phyloP scores from a whole-genome alignment of 2,888 invertebrate genomes.

The Cerastis leucographa region DNA sequence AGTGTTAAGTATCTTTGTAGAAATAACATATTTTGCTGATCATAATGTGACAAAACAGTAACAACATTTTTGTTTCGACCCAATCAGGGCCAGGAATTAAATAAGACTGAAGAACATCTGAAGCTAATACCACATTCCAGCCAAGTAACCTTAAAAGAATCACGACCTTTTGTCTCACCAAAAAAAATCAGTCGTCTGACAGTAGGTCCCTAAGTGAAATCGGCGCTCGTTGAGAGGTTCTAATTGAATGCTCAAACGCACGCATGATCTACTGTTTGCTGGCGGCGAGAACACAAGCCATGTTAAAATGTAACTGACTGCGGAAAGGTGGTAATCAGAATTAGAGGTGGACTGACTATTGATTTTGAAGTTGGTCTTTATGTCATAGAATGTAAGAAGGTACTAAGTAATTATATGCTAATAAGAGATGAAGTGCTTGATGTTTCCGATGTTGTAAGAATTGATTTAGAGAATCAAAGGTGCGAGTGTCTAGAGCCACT shows the following conservation, averaged over 20 bases:
- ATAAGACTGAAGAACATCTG: background rate
- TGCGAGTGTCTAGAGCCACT: too few species aligned
- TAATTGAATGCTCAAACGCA: constrained; percentile 80
- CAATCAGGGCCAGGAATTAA: background rate
- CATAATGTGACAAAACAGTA: background rate
- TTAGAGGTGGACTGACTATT: constrained; percentile 36
- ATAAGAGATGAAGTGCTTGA: constrained; percentile 38
- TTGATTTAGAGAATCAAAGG: background rate
- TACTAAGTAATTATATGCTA: constrained; percentile 55
- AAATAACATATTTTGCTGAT: background rate
- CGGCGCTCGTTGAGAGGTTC: constrained; percentile 69
- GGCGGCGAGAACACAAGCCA: constrained; percentile 82
- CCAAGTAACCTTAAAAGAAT: constrained; percentile 47
- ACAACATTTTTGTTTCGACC: background rate
- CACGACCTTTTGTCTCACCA: constrained; percentile 64
- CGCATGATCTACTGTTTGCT: constrained; percentile 79
- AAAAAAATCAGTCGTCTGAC: constrained; percentile 47
- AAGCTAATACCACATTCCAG: background rate
- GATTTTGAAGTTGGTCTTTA: constrained; percentile 33
- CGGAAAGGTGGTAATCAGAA: constrained; percentile 55
- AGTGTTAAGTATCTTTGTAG: background rate
- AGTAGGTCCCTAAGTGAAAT: constrained; percentile 69
- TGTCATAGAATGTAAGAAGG: constrained; percentile 36
- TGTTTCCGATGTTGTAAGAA: constrained; percentile 22
- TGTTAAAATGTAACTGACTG: constrained; percentile 68